These are phyloP conservation scores for Ceratina japonica DNA, from an alignment of 1,140 invertebrate genomes.

Conservation along the genomic window DNA sequence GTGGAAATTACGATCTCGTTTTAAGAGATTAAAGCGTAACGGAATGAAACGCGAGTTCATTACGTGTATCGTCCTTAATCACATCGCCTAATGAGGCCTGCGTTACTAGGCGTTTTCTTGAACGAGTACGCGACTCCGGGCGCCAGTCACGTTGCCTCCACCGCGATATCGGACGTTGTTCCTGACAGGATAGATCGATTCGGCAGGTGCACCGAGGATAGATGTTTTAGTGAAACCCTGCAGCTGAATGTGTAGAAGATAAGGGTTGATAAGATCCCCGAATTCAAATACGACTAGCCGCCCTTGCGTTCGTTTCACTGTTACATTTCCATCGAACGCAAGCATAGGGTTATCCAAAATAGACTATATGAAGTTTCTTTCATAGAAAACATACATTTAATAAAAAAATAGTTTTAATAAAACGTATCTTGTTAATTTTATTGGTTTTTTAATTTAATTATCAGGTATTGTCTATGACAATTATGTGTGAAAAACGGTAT, in stretches of 20 bases:
- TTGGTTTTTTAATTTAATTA: too few relatives aligned
- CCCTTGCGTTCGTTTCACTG: too few relatives aligned
- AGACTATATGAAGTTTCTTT: too few relatives aligned
- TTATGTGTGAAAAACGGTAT: too few relatives aligned
- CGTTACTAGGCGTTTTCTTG: background rate
- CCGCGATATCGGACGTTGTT: background rate
- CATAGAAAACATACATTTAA: too few relatives aligned
- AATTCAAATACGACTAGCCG: background rate
- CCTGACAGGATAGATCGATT: constrained; percentile 4
- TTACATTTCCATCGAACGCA: too few relatives aligned
- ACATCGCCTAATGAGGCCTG: background rate
- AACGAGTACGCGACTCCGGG: background rate
- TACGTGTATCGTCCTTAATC: background rate
- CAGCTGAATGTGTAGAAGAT: constrained; percentile 39
- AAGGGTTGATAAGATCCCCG: background rate
- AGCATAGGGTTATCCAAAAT: too few relatives aligned
- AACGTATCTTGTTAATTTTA: too few relatives aligned
- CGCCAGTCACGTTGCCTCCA: background rate
- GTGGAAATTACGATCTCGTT: background rate
- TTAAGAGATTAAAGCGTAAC: background rate
- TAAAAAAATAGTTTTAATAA: too few relatives aligned
- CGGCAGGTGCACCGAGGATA: background rate
- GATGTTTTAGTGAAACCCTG: constrained; percentile 4
- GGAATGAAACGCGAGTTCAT: background rate
- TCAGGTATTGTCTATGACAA: too few relatives aligned